phyloP scores from a whole-genome alignment of 2,797 vertebrate species.

The Sebastes steindachneri region DNA sequence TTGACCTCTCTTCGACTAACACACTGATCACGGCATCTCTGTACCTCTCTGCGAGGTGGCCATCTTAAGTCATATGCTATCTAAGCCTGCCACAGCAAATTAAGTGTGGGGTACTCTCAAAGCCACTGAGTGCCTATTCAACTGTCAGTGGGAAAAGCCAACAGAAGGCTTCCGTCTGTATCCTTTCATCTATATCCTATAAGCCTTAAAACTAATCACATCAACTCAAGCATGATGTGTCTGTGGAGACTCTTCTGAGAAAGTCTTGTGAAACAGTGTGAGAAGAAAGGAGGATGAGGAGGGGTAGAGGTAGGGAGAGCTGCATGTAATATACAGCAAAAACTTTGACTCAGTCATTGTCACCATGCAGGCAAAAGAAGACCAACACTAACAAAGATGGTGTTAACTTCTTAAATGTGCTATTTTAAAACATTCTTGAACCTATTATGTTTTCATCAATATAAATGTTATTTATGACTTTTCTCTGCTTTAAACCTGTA shows the following conservation, averaged over 20 bases:
- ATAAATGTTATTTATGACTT: background rate
- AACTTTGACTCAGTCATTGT: background rate
- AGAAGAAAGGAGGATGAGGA: conserved; percentile 53
- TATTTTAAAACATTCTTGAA: background rate
- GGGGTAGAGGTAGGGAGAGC: background rate
- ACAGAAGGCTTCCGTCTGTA: conserved; percentile 75
- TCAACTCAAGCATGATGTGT: conserved; percentile 59
- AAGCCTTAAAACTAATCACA: conserved; percentile 71
- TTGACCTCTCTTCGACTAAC: background rate
- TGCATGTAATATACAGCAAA: background rate
- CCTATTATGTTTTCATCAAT: too few relatives aligned
- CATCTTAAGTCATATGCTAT: conserved; percentile 35
- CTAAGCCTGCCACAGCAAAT: conserved; percentile 52
- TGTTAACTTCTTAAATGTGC: background rate
- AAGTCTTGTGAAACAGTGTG: conserved; percentile 37
- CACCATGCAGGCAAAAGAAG: background rate
- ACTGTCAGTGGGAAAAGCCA: conserved; percentile 76
- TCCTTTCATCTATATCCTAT: conserved; percentile 70
- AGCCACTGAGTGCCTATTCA: conserved; percentile 68
- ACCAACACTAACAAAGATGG: background rate
- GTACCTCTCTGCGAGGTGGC: conserved; percentile 30
- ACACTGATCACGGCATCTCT: conserved; percentile 3
- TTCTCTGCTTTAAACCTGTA: too few relatives aligned
- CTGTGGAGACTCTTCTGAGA: conserved; percentile 44
- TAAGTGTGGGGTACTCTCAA: conserved; percentile 49